Conservation (phyloP, 2,113 vertebrate genomes). For the Axis porcinus region DNA sequence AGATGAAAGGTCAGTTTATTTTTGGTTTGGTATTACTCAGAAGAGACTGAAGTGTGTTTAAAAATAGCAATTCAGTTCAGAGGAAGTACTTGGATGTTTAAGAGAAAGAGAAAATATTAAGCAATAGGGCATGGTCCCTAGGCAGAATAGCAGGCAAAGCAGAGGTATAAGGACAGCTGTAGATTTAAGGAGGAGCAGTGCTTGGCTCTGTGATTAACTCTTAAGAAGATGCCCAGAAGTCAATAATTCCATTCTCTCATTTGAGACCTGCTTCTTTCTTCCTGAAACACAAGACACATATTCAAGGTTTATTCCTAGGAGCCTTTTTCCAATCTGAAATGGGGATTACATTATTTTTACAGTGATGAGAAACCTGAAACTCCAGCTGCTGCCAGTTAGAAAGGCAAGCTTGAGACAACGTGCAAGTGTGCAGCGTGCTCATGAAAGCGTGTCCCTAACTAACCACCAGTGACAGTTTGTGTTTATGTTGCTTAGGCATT, state of each 20-base stretch:
- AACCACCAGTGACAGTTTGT: conserved; percentile 32
- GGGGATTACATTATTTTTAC: conserved; percentile 1
- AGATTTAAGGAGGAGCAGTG: not conserved
- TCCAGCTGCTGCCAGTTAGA: conserved; percentile 30
- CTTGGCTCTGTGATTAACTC: not conserved
- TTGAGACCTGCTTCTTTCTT: not conserved
- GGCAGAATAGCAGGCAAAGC: not conserved
- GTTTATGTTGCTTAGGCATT: not conserved
- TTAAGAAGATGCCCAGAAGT: not conserved
- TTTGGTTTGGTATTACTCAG: not conserved
- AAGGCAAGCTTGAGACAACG: not conserved
- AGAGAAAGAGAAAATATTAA: not conserved
- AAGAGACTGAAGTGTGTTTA: not conserved
- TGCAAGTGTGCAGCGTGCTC: not conserved
- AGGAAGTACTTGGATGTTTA: not conserved
- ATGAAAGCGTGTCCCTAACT: not conserved
- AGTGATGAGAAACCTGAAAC: conserved; percentile 18
- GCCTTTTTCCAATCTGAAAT: conserved; percentile 1
- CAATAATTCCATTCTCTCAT: not conserved
- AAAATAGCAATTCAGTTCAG: not conserved
- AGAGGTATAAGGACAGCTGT: not conserved
- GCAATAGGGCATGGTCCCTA: not conserved
- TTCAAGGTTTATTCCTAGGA: conserved; percentile 31
- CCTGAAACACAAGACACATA: not conserved
- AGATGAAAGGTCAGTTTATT: not conserved